A percentile compares a stretch with the other conserved stretches of the same genome.
phyloP scores from a whole-genome alignment of 2,797 vertebrate genomes.

The Pseudochromis fuscus region DNA sequence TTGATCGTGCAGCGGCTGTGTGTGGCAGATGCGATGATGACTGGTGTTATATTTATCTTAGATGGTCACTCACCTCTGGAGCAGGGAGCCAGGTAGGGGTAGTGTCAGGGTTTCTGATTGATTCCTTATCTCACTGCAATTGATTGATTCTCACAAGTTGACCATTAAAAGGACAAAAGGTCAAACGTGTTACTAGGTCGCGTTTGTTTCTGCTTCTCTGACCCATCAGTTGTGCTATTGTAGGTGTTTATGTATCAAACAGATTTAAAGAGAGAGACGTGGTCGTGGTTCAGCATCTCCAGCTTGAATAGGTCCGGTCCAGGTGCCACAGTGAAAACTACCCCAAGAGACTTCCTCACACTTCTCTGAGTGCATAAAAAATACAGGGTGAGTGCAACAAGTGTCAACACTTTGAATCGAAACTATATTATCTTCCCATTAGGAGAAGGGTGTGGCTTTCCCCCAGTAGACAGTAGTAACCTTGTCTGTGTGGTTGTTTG shows the following conservation, averaged over 20 bases:
- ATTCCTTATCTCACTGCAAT: background rate
- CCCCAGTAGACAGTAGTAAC: too few species aligned
- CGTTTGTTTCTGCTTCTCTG: background rate
- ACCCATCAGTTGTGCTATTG: constrained; percentile 8
- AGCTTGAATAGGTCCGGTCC: background rate
- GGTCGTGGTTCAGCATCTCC: background rate
- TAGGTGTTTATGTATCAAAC: background rate
- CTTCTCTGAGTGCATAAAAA: background rate
- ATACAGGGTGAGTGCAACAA: constrained; percentile 2
- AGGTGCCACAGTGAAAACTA: constrained; percentile 10
- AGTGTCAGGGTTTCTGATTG: background rate
- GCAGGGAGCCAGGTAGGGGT: background rate
- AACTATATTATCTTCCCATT: background rate
- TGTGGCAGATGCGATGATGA: constrained; percentile 29
- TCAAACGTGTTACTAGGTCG: constrained; percentile 10
- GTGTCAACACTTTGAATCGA: background rate
- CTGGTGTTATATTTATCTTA: constrained; percentile 36
- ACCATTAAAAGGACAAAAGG: background rate
- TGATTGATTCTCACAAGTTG: background rate
- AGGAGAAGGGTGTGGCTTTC: background rate
- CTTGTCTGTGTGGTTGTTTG: background rate
- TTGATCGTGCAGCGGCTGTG: constrained; percentile 23
- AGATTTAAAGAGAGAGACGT: background rate
- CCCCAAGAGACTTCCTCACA: background rate
- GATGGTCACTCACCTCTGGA: constrained; percentile 22